Base-by-base conservation (phyloP, 2,113 vertebrate genomes). In the Prochilodus magdalenae region DNA sequence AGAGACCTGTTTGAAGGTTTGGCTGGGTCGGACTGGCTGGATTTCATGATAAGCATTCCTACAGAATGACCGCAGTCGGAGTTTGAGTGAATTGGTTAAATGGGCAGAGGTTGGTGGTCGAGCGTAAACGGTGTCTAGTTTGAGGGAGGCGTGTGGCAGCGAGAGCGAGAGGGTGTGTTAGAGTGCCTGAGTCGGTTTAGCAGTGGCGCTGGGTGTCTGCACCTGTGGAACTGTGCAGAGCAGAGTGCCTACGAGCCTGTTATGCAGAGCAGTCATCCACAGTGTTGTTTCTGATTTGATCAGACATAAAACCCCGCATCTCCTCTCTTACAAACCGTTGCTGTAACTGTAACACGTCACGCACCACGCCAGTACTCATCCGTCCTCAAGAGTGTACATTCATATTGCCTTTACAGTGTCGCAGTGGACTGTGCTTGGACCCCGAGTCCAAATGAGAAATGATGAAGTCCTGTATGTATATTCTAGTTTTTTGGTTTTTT, bases 381-480 rank as follows among this genome's bases (percentile, higher is more conserved):
- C 36, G 78, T 88, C 75, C 63, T 72, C 47, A 76, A 60, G 33
- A 67, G 44, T 71, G 82, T 84, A 79, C n/a, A 62, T 70, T 73
- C 79, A 73, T 79, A 20, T 86, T 82, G 80, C 80, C 82, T 85
- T 87, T 40, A 44, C 77, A 83, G 81, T 85, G 53, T 59, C 67
- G 44, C 69, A 57, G 55, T 70, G 40, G 51, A 79, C 84, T 47
- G 55, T 59, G 65, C 66, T 82, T 57, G 73, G 81, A 73, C 81
- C 51, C 66, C 62, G n/a, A 40, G 55, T 53, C 66, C 55, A 75
- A 70, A 20, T 66, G 14, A 82, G 78, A 62, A 22, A 77, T 75
- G 53, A 83, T 73, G 69, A 73, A 69, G 12, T 59, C 57, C 60
- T 55, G 51, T 86, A 47, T 79, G 70, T 80, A 80, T 76, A 81